phyloP scores from a whole-genome alignment of 1,140 invertebrate genomes.

The Coptotermes formosanus region DNA sequence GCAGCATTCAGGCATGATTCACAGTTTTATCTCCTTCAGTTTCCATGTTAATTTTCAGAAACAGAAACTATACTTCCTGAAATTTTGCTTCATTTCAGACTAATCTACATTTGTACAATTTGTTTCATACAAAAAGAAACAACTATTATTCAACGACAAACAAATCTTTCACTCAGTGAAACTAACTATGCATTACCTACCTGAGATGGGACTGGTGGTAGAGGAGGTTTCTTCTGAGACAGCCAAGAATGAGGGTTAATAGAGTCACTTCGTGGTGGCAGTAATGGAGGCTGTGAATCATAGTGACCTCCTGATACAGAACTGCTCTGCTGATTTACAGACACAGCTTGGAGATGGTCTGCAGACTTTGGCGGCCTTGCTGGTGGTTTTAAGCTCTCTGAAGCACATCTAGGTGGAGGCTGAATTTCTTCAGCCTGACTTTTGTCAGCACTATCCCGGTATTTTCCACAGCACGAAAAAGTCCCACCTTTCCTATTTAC shows the following conservation, averaged over 20 bases:
- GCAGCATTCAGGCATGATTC: too few species aligned
- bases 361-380: constrained; percentile 27
- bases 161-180: too few species aligned
- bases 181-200: constrained; percentile 48
- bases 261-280: constrained; percentile 52
- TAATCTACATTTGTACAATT: too few species aligned
- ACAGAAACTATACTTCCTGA: too few species aligned
- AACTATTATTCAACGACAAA: too few species aligned
- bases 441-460: constrained; percentile 28
- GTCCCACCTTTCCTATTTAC: constrained; percentile 29
- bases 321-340: background rate
- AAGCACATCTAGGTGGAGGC: constrained; percentile 17
- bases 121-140: too few species aligned
- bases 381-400: background rate
- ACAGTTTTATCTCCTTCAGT: too few species aligned
- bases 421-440: constrained; percentile 20
- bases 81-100: too few species aligned
- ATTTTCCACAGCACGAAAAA: constrained; percentile 33
- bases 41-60: too few species aligned
- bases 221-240: constrained; percentile 66
- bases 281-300: constrained; percentile 48
- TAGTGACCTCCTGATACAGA: background rate
- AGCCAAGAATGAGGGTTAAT: constrained; percentile 38
- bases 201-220: constrained; percentile 65
- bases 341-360: background rate